Evolutionary conservation across 2,113 vertebrate genomes (phyloP), one percentile per base, ranked within the genome.

Genomic region (Atractosteus spatula): DNA sequence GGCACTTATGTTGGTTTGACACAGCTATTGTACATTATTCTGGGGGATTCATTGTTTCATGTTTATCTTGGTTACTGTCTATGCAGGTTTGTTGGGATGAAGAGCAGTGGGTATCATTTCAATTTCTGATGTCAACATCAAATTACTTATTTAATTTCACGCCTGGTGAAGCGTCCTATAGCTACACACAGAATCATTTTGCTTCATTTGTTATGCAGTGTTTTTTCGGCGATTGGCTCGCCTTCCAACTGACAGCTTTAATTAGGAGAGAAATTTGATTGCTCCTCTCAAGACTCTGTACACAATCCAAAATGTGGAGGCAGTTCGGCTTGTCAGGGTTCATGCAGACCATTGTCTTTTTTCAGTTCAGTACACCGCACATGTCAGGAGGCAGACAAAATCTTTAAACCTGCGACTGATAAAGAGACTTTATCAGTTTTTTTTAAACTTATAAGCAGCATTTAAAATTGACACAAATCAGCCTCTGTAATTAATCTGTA

Each of bases 101-200:
- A 85, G 92, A 95, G 93, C 94, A 93, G 91, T 89, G 89, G 93
- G 93, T 94, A 96, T 96, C 93, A 94, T 95, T 98, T 95, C 94
- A 94, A 96, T 97, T 96, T 94, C 93, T 95, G 91, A 95, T 94
- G 94, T 96, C 94, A 95, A 96, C 95, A 95, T 96, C 94, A 96
- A 94, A 98, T 96, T 94, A 96, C 95, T 96, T 95, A 96, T 98
- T 96, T 96, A 92, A 98, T 98, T 97, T 98, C 95, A 95, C 94
- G 96, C 96, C 95, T 93, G 92, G 94, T 83, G 94, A 95, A 97
- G 95, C 96, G 90, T 94, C 92, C 88, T 92, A 93, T 94, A 94
- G 95, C 94, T 95, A 96, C 95, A 96, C 82, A 88, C 89, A 90
- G 91, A 94, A 96, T 94, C 93, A 87, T 92, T 93, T 94, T 93